phyloP scores from a whole-genome alignment of 1,140 invertebrate genomes.

The Bactericera cockerelli region DNA sequence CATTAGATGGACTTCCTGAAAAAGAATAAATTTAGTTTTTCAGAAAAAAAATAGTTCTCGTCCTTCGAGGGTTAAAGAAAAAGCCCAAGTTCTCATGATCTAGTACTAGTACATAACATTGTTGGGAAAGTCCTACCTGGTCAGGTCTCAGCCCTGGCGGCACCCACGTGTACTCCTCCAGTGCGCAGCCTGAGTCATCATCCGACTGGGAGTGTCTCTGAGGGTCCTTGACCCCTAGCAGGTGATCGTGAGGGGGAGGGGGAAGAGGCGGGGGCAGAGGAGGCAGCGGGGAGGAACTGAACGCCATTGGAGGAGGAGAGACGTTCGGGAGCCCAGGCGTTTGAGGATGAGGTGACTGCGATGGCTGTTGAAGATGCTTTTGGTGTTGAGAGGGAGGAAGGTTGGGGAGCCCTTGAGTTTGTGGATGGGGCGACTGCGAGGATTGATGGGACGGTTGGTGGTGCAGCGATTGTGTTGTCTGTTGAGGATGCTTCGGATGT shows the following conservation, averaged over 20 bases:
- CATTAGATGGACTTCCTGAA: too few relatives aligned
- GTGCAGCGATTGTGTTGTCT: slow-evolving; percentile 7
- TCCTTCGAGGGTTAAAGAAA: too few relatives aligned
- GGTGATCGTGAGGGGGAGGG: slow-evolving; percentile 6
- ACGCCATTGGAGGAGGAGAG: slow-evolving; percentile 12
- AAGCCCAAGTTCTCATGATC: too few relatives aligned
- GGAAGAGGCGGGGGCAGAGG: slow-evolving; percentile 19
- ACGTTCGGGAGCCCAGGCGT: too few relatives aligned
- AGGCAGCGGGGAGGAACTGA: slow-evolving; percentile 25
- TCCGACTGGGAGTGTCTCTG: slow-evolving; percentile 85
- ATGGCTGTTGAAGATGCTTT: too few relatives aligned
- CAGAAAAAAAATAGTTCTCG: too few relatives aligned
- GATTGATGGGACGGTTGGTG: too few relatives aligned
- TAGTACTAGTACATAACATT: too few relatives aligned
- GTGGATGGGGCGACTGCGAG: slow-evolving; percentile 21
- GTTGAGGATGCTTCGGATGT: too few relatives aligned
- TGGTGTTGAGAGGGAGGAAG: too few relatives aligned
- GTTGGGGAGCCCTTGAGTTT: slow-evolving; percentile 19
- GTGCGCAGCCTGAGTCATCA: slow-evolving; percentile 89
- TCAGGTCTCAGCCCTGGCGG: slow-evolving; percentile 88
- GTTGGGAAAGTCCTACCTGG: slow-evolving; percentile 79
- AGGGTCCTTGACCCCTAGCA: slow-evolving; percentile 34
- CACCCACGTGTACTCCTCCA: slow-evolving; percentile 97
- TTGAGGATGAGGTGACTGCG: too few relatives aligned
- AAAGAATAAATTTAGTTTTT: too few relatives aligned